These are phyloP conservation scores for Dioctria rufipes DNA, from an alignment of 2,888 invertebrate genomes.

Conservation along the genomic window DNA sequence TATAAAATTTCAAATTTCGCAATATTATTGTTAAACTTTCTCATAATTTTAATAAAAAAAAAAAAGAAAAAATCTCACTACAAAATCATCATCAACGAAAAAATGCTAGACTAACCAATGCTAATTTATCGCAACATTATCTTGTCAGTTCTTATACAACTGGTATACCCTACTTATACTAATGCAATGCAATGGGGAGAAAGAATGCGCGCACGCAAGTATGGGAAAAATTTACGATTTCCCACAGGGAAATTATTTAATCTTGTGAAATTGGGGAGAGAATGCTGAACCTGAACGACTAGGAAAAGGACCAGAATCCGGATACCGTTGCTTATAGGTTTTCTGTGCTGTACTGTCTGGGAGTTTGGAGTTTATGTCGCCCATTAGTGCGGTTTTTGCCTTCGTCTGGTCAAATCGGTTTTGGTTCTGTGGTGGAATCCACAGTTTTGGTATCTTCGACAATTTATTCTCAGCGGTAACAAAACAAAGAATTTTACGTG, in stretches of 20 bases:
- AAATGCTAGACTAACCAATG: background rate
- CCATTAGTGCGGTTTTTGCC: slow-evolving; percentile 57
- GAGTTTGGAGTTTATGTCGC: slow-evolving; percentile 17
- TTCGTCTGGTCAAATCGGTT: slow-evolving; percentile 52
- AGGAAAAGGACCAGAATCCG: slow-evolving; percentile 52
- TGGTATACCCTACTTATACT: too few relatives aligned
- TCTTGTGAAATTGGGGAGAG: slow-evolving; percentile 20
- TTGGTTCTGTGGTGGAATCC: background rate
- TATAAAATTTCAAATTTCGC: too few relatives aligned
- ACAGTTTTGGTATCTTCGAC: background rate
- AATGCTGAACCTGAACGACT: background rate
- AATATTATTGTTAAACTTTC: too few relatives aligned
- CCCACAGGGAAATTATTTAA: slow-evolving; percentile 37
- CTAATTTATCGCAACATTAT: too few relatives aligned
- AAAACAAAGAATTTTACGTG: slow-evolving; percentile 13
- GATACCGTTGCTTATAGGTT: slow-evolving; percentile 20
- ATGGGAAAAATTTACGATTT: slow-evolving; percentile 6
- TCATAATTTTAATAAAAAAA: too few relatives aligned
- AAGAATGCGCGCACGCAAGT: slow-evolving; percentile 18
- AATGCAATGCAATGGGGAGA: slow-evolving; percentile 2
- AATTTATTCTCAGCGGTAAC: background rate
- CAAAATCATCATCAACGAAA: too few relatives aligned
- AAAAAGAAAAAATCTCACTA: too few relatives aligned
- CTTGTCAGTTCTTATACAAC: too few relatives aligned
- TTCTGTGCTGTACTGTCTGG: background rate